These are phyloP conservation scores for Suncus etruscus DNA, from an alignment of 2,113 vertebrate species.

Conservation along the genomic window DNA sequence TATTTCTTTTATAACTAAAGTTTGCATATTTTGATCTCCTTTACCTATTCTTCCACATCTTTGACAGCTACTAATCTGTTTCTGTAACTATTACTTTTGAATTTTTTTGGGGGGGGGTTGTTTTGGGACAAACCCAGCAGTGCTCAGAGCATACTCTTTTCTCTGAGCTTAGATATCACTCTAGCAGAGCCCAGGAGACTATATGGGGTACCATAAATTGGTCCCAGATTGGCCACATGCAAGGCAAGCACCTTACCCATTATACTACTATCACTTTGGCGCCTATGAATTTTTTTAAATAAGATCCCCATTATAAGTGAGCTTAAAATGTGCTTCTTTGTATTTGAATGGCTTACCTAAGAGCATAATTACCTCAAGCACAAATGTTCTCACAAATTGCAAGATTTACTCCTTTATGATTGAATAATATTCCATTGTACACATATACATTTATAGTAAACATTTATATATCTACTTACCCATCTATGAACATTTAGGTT, in stretches of 20 bases:
- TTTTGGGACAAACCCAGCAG: neutral
- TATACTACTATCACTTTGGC: too few species aligned
- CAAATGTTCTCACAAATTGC: neutral
- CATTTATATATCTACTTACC: neutral
- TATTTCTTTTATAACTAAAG: neutral
- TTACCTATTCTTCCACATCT: neutral
- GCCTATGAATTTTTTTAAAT: neutral
- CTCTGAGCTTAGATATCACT: too few species aligned
- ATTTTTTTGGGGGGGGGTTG: neutral
- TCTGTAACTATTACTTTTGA: neutral
- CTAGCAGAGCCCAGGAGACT: too few species aligned
- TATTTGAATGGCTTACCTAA: neutral
- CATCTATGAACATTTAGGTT: neutral
- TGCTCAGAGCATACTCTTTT: too few species aligned
- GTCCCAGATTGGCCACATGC: too few species aligned
- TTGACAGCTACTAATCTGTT: neutral
- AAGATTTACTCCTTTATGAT: neutral
- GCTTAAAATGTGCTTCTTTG: neutral
- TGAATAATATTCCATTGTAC: neutral
- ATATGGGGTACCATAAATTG: too few species aligned
- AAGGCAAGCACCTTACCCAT: too few species aligned
- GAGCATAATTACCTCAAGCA: neutral
- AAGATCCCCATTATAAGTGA: neutral
- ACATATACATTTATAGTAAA: neutral
- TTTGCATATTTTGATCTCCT: neutral